Conservation (phyloP, 1,140 invertebrate species). For the Plutomurus gul region DNA sequence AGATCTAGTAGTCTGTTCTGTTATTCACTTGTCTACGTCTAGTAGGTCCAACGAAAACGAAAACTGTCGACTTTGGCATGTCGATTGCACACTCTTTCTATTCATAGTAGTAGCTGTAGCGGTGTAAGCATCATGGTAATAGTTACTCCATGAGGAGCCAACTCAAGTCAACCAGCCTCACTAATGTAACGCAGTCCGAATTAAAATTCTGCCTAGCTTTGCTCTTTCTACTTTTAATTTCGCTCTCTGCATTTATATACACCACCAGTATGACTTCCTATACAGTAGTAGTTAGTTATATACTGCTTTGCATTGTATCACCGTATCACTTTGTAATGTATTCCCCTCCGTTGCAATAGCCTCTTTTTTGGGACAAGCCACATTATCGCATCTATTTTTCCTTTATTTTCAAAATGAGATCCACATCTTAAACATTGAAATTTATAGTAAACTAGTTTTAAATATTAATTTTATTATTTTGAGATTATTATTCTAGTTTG, state of each 20-base stretch:
- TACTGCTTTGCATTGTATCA: neutral
- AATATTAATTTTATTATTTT: no score
- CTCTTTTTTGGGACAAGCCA: neutral
- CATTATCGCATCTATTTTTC: neutral
- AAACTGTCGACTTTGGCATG: conserved; percentile 22
- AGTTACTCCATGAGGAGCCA: neutral
- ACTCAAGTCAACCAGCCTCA: conserved; percentile 9
- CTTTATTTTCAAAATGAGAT: no score
- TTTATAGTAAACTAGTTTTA: no score
- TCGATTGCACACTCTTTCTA: conserved; percentile 1
- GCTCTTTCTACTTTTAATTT: conserved; percentile 36
- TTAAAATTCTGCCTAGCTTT: conserved; percentile 43
- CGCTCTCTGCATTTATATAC: conserved; percentile 5
- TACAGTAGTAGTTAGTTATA: no score
- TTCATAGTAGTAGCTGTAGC: neutral
- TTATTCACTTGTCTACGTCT: neutral
- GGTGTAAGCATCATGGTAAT: neutral
- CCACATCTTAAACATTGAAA: no score
- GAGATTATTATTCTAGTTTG: no score
- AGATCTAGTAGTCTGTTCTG: conserved; percentile 7
- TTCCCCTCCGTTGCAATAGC: conserved; percentile 19
- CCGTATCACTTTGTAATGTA: conserved; percentile 12
- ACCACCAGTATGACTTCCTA: neutral
- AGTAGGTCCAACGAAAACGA: conserved; percentile 3
- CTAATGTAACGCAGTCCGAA: conserved; percentile 5